phyloP scores from a whole-genome alignment of 1,140 invertebrate genomes.

The Brachionus asplanchnoidis region DNA sequence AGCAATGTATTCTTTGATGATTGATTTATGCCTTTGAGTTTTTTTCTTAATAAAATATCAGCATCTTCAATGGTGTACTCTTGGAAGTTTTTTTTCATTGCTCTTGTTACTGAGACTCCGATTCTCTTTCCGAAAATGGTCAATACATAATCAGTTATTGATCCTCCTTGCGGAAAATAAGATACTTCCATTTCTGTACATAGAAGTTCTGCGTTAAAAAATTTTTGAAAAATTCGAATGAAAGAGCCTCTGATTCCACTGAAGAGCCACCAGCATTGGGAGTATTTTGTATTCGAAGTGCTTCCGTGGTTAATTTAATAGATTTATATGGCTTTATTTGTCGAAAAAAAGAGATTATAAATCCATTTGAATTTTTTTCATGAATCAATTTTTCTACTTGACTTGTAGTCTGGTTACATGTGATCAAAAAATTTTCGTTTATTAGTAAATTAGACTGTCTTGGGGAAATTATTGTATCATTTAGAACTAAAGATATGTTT shows the following conservation, averaged over 20 bases:
- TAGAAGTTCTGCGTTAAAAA: constrained; percentile 48
- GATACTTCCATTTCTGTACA: constrained; percentile 54
- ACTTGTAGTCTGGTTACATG: not conserved
- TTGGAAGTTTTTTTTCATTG: too few relatives aligned
- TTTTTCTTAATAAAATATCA: too few relatives aligned
- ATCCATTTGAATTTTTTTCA: too few relatives aligned
- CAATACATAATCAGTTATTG: constrained; percentile 52
- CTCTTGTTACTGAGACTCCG: too few relatives aligned
- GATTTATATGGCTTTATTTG: too few relatives aligned
- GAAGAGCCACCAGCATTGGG: constrained; percentile 54
- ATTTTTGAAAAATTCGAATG: constrained; percentile 50
- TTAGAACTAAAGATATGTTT: not conserved
- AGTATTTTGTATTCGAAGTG: too few relatives aligned
- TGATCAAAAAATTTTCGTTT: constrained; percentile 21
- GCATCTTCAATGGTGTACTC: too few relatives aligned
- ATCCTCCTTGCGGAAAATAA: constrained; percentile 51
- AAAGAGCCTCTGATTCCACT: constrained; percentile 51
- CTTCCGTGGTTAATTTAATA: too few relatives aligned
- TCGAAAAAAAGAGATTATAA: too few relatives aligned
- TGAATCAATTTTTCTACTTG: constrained; percentile 44
- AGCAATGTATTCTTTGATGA: too few relatives aligned
- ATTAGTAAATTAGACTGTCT: constrained; percentile 29
- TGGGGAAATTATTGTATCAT: not conserved
- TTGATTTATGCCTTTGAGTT: too few relatives aligned
- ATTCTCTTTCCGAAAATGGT: constrained; percentile 46